Evolutionary conservation across 1,140 invertebrate species (phyloP).

Genomic region (Eupeodes corollae): DNA sequence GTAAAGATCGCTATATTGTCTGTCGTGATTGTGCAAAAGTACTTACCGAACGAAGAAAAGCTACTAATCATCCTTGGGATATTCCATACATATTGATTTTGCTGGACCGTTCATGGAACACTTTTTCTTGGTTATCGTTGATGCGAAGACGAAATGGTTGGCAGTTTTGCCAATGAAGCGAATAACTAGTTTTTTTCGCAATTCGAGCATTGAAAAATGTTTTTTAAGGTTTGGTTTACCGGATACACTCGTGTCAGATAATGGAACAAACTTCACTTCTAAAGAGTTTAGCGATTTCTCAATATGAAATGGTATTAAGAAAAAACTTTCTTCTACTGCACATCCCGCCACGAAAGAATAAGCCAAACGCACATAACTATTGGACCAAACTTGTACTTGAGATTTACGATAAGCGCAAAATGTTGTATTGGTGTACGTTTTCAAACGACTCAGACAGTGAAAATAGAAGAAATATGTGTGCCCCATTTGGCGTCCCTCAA

Average conservation of each 20-base stretch:
- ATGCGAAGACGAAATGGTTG: no score
- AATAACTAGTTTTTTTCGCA: neutral
- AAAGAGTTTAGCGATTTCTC: conserved; percentile 1
- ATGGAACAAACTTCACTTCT: conserved; percentile 11
- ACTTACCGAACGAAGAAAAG: neutral
- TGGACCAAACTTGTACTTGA: no score
- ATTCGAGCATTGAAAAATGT: neutral
- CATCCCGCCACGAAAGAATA: no score
- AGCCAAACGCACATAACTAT: no score
- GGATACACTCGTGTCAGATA: conserved; percentile 6
- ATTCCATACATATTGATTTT: conserved; percentile 18
- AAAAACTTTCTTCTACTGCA: no score
- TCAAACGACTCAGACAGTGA: no score
- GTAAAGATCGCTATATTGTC: conserved; percentile 36
- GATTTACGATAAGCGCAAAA: no score
- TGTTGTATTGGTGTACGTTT: no score
- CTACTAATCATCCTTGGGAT: conserved; percentile 1
- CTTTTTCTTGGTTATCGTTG: no score
- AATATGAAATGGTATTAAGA: no score
- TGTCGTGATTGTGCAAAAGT: neutral
- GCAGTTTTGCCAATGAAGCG: conserved; percentile 14
- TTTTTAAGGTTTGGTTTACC: conserved; percentile 13
- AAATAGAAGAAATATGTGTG: no score
- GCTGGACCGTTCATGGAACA: conserved; percentile 13
- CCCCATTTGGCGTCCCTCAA: no score